These are phyloP conservation scores for Cephonodes hylas DNA, from an alignment of 2,888 invertebrate species.

Conservation along the genomic window DNA sequence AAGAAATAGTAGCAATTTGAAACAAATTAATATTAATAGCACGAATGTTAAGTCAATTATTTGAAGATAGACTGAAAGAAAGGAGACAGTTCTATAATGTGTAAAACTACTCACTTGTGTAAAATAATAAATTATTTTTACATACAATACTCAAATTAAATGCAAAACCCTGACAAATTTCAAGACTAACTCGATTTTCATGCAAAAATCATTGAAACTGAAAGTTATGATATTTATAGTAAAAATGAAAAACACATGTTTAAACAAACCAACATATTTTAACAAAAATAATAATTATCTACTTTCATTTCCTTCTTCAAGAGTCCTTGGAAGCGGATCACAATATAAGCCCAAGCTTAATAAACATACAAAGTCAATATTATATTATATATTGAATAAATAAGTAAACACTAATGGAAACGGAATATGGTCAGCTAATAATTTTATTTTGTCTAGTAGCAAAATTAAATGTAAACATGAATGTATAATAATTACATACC, in stretches of 20 bases:
- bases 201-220: not conserved
- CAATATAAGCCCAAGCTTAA: not conserved
- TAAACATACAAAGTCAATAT: not conserved
- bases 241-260: not conserved
- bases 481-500: too few relatives aligned
- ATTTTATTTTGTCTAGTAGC: not conserved
- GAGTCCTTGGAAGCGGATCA: not conserved
- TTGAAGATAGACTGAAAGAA: not conserved
- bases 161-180: too few relatives aligned
- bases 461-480: too few relatives aligned
- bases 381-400: not conserved
- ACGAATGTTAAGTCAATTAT: not conserved
- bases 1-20: not conserved
- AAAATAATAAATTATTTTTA: too few relatives aligned
- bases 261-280: not conserved
- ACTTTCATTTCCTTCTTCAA: not conserved
- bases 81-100: not conserved
- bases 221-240: too few relatives aligned
- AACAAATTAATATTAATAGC: not conserved
- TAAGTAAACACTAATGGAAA: not conserved
- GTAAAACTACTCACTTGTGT: too few relatives aligned
- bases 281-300: not conserved
- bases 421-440: not conserved
- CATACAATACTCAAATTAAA: too few relatives aligned
- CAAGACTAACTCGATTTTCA: too few relatives aligned